A percentile compares a stretch with the other conserved stretches of the same genome.
These are phyloP conservation scores for Penaeus chinensis DNA, from an alignment of 1,140 invertebrate species.

Conservation along the genomic window DNA sequence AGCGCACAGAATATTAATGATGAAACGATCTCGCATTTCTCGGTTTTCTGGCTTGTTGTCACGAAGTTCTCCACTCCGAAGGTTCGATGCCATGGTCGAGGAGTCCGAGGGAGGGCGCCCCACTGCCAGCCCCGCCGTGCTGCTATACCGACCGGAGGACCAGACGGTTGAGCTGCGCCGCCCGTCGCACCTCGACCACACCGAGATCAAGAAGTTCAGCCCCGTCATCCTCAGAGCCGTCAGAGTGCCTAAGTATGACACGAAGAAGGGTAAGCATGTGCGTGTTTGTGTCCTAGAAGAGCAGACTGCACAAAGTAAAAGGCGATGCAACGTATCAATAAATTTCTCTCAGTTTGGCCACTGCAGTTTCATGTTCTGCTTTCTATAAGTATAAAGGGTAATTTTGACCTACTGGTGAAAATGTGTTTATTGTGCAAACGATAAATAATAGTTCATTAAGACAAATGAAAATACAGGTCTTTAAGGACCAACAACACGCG, in stretches of 20 bases:
- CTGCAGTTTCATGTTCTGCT: too few species aligned
- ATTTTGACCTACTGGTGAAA: too few species aligned
- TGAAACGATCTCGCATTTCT: too few species aligned
- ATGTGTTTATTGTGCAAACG: too few species aligned
- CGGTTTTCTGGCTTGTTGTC: too few species aligned
- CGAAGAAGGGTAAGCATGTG: conserved; percentile 25
- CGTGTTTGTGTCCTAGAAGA: not conserved
- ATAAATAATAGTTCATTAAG: too few species aligned
- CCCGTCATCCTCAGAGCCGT: conserved; percentile 34
- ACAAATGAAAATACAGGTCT: too few species aligned
- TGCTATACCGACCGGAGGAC: conserved; percentile 39
- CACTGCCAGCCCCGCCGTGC: conserved; percentile 25
- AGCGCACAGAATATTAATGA: too few species aligned
- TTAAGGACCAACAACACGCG: too few species aligned
- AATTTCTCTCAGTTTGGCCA: not conserved
- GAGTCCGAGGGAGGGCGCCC: conserved; percentile 25
- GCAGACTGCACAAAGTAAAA: not conserved
- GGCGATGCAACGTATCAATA: not conserved
- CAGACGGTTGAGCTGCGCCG: conserved; percentile 42
- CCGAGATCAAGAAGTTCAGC: conserved; percentile 50
- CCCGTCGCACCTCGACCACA: conserved; percentile 26
- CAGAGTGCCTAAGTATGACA: conserved; percentile 32
- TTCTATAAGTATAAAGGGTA: too few species aligned
- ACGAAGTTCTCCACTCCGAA: not conserved
- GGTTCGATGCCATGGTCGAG: conserved; percentile 52